Conservation (phyloP, 2,888 invertebrate species). For the Micoletzkya japonica region DNA sequence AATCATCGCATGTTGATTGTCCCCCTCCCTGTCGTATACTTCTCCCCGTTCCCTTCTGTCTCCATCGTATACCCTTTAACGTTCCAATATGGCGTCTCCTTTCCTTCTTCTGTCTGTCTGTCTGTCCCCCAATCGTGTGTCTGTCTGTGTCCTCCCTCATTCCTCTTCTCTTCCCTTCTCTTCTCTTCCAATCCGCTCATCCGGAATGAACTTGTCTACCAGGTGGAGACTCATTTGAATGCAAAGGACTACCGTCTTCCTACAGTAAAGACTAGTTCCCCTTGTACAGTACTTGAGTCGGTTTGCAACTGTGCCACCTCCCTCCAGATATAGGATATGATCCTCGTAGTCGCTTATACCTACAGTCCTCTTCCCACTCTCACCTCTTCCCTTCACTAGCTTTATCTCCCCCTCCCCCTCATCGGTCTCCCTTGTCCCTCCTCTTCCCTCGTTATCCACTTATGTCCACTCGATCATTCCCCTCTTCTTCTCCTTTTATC, state of each 20-base stretch:
- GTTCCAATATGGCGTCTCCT: neutral
- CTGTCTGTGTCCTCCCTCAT: neutral
- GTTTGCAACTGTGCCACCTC: neutral
- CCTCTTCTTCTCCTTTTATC: too few relatives aligned
- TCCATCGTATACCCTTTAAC: slow-evolving; percentile 6
- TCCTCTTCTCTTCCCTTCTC: neutral
- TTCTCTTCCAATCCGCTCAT: neutral
- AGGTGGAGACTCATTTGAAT: too few relatives aligned
- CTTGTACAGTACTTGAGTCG: neutral
- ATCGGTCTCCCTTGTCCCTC: too few relatives aligned
- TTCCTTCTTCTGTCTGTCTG: slow-evolving; percentile 10
- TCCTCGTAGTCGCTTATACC: too few relatives aligned
- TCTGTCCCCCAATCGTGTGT: neutral
- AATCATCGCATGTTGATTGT: neutral
- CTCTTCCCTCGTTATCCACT: too few relatives aligned
- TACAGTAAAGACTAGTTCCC: neutral
- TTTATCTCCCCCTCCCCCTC: too few relatives aligned
- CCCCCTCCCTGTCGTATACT: neutral
- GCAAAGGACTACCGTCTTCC: neutral
- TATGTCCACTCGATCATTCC: too few relatives aligned
- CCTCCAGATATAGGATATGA: neutral
- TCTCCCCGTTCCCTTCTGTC: slow-evolving; percentile 2
- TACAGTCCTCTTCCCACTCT: too few relatives aligned
- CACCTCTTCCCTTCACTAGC: too few relatives aligned
- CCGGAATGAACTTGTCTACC: too few relatives aligned